Conservation (phyloP, 2,888 invertebrate species). For the Torymus texanus region DNA sequence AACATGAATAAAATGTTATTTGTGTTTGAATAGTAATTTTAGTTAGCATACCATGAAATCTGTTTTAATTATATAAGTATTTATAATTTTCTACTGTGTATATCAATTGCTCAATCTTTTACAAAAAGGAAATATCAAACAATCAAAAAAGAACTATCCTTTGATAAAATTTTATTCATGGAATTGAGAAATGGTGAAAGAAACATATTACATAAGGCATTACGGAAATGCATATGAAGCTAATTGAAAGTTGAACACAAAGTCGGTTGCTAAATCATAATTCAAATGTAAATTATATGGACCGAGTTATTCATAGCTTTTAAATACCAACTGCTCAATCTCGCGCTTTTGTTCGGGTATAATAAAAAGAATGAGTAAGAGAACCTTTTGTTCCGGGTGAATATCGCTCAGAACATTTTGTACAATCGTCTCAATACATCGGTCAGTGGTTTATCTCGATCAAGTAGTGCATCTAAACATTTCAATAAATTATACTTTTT, state of each 20-base stretch:
- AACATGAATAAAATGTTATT: too few species aligned
- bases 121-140: too few species aligned
- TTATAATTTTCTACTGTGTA: too few species aligned
- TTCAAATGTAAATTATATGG: conserved; percentile 14
- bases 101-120: too few species aligned
- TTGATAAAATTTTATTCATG: too few species aligned
- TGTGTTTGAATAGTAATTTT: too few species aligned
- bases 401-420: conserved; percentile 45
- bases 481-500: conserved; percentile 44
- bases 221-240: background rate
- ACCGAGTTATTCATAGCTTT: background rate
- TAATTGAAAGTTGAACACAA: background rate
- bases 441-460: conserved; percentile 49
- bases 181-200: too few species aligned
- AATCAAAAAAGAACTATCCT: too few species aligned
- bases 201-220: too few species aligned
- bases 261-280: conserved; percentile 15
- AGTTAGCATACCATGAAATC: too few species aligned
- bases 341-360: conserved; percentile 26
- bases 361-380: conserved; percentile 39
- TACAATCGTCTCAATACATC: conserved; percentile 51
- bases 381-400: conserved; percentile 50
- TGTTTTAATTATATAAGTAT: too few species aligned
- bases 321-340: conserved; percentile 4
- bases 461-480: conserved; percentile 49